Evolutionary conservation across 2,888 invertebrate species (phyloP).

Genomic region (Andricus curvator): DNA sequence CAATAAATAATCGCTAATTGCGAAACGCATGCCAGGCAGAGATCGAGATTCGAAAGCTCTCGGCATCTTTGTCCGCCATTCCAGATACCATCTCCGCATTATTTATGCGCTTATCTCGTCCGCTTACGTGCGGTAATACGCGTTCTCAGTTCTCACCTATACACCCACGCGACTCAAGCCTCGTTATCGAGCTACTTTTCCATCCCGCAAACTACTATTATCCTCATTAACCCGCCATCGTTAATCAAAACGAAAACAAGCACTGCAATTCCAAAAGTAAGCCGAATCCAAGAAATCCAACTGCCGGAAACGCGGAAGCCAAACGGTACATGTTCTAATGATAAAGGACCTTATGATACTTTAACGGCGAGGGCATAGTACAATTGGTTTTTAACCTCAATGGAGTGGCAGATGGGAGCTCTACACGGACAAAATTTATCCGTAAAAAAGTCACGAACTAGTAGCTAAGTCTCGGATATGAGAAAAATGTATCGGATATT

Average conservation of each 20-base stretch:
- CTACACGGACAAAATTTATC: no score
- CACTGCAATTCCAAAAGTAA: not conserved
- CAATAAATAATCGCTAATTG: slow-evolving; percentile 58
- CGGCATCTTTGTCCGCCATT: slow-evolving; percentile 46
- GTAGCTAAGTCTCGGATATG: no score
- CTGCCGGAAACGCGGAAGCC: not conserved
- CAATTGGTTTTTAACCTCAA: no score
- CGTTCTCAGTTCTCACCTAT: slow-evolving; percentile 7
- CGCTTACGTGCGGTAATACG: slow-evolving; percentile 32
- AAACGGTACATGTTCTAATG: no score
- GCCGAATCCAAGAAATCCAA: not conserved
- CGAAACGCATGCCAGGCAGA: slow-evolving; percentile 43
- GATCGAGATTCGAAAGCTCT: slow-evolving; percentile 42
- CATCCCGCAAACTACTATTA: not conserved
- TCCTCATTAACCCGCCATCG: not conserved
- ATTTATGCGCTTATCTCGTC: slow-evolving; percentile 46
- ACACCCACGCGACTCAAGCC: not conserved
- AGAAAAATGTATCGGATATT: no score
- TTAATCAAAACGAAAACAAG: not conserved
- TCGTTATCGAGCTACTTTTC: not conserved
- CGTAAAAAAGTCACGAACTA: no score
- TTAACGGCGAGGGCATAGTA: no score
- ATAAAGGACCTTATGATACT: no score
- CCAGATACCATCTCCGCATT: slow-evolving; percentile 46
- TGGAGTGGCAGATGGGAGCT: no score